Percentiles rank a stretch among this genome's conserved stretches.
These are phyloP conservation scores for Lasioglossum oenotherae DNA, from an alignment of 2,888 invertebrate genomes.

Conservation along the genomic window DNA sequence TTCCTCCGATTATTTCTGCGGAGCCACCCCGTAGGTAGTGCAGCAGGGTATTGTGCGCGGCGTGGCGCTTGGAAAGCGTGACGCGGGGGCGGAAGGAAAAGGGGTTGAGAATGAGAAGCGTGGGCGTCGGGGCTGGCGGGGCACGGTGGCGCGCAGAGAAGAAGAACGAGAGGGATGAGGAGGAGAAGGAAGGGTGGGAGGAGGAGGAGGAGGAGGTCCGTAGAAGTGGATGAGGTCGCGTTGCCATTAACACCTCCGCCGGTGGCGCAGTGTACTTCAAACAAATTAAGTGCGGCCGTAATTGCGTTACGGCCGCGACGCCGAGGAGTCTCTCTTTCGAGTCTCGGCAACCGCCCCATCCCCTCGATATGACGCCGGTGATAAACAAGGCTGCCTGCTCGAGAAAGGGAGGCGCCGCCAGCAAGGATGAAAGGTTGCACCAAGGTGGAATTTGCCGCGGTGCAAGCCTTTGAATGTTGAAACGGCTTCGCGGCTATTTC, in stretches of 20 bases:
- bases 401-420: slow-evolving; percentile 59
- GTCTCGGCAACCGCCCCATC: slow-evolving; percentile 59
- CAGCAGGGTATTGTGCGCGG: slow-evolving; percentile 48
- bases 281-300: slow-evolving; percentile 83
- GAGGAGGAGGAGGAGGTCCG: slow-evolving; percentile 47
- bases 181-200: slow-evolving; percentile 38
- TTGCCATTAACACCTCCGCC: slow-evolving; percentile 82
- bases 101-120: slow-evolving; percentile 30
- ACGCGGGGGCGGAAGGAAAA: slow-evolving; percentile 18
- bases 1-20: slow-evolving; percentile 33
- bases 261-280: slow-evolving; percentile 80
- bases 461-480: slow-evolving; percentile 64
- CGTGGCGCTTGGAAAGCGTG: slow-evolving; percentile 16
- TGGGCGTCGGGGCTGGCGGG: background rate
- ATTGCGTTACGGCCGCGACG: slow-evolving; percentile 80
- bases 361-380: slow-evolving; percentile 66
- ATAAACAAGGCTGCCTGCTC: slow-evolving; percentile 64
- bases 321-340: slow-evolving; percentile 71
- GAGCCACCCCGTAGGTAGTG: slow-evolving; percentile 41
- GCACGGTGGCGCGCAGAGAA: slow-evolving; percentile 33
- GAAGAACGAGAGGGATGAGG: slow-evolving; percentile 47
- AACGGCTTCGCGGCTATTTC: slow-evolving; percentile 59
- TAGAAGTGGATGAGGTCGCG: slow-evolving; percentile 74
- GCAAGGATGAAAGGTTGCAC: slow-evolving; percentile 65
- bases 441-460: slow-evolving; percentile 61